Percentiles rank a stretch among this genome's conserved stretches.
Conservation (phyloP, 2,113 vertebrate species). For the Petrocephalus zakoni region DNA sequence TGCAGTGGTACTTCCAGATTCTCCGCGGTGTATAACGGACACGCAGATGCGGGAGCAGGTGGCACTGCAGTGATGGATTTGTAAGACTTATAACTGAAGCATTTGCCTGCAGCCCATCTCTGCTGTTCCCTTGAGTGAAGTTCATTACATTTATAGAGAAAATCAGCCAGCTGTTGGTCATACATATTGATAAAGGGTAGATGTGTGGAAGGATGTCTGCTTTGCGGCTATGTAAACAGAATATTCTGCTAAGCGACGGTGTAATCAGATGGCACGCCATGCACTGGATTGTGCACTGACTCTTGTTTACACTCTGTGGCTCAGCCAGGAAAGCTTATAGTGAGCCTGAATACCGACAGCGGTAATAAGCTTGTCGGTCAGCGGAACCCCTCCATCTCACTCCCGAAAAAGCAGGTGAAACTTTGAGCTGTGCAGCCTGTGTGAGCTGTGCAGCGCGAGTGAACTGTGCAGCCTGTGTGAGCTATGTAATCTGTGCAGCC, state of each 20-base stretch:
- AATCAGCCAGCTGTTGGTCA: background rate
- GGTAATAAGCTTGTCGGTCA: background rate
- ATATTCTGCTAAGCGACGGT: background rate
- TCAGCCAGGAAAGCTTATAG: background rate
- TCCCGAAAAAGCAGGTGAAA: too few species aligned
- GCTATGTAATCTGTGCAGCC: too few species aligned
- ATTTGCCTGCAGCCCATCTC: background rate
- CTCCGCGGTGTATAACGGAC: background rate
- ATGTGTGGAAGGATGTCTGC: background rate
- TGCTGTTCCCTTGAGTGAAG: constrained; percentile 1
- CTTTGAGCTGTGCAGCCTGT: too few species aligned
- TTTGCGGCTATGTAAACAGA: background rate
- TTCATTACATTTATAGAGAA: background rate
- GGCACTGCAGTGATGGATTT: background rate
- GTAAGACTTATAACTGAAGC: background rate
- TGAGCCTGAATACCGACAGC: background rate
- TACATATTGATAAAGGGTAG: background rate
- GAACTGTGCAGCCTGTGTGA: too few species aligned
- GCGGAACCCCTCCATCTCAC: background rate
- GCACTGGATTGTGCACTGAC: background rate
- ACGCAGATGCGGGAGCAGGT: background rate
- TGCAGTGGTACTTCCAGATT: background rate
- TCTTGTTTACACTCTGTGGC: background rate
- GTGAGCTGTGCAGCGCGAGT: too few species aligned
- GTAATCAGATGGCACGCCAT: background rate